Evolutionary conservation across 1,140 invertebrate species (phyloP).

Genomic region (Sarcophaga peregrina): DNA sequence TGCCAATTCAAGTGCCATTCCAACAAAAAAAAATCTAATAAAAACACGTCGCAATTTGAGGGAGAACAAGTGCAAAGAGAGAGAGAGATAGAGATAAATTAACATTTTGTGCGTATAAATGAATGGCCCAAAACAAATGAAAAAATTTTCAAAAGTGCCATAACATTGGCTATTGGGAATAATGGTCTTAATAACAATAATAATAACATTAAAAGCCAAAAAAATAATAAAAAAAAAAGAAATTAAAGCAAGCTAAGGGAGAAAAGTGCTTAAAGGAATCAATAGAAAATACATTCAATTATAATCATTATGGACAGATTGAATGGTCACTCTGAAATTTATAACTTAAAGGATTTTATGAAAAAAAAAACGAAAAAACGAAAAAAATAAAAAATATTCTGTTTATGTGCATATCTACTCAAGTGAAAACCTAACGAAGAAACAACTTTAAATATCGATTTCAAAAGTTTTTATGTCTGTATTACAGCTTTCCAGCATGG

Average conservation of each 20-base stretch:
- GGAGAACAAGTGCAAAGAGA: too few species aligned
- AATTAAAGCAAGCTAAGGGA: not conserved
- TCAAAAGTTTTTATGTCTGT: constrained; percentile 34
- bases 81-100: not conserved
- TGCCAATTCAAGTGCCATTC: not conserved
- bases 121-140: not conserved
- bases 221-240: not conserved
- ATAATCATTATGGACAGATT: not conserved
- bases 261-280: not conserved
- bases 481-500: not conserved
- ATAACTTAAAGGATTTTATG: not conserved
- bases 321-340: not conserved
- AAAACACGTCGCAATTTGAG: too few species aligned
- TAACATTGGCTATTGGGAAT: constrained; percentile 17
- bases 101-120: constrained; percentile 14
- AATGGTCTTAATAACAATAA: not conserved
- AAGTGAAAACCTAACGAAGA: not conserved
- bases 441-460: constrained; percentile 21
- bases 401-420: not conserved
- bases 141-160: not conserved
- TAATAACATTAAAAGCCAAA: not conserved
- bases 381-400: too few species aligned
- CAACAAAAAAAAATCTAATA: constrained; percentile 5
- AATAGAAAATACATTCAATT: too few species aligned
- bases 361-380: not conserved